Evolutionary conservation across 2,113 vertebrate species (phyloP), one percentile per base, ranked within the genome.

Genomic region (Cynoglossus semilaevis): DNA sequence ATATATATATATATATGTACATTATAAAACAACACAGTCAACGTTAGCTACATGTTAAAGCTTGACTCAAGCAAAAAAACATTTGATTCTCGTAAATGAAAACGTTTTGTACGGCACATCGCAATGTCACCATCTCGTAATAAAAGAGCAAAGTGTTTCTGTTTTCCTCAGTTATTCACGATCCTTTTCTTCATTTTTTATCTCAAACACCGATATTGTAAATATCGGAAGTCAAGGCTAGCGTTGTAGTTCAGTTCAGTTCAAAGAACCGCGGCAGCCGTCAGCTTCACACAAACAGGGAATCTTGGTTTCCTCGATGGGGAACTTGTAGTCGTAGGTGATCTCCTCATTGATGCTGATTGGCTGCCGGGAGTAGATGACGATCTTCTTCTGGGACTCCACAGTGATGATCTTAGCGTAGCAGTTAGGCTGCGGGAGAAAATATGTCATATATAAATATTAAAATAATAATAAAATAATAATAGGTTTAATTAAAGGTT

Each of bases 281-380:
- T 96, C 95, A 1, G 95, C 94, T 79, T 91, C 94, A 59, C 97
- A 99, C 41, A 98, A 88, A 81, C 97, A 99, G 1, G 97, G 97
- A 85, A 99, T 99, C 90, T 99, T 99, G 71, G 94, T 94, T 1
- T 99, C 97, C 83, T 99, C 97, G 0, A 98, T 96, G 7, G 97
- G 97, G 81, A 99, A 99, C 80, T 99, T 99, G 84, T 99, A 99
- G 87, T 99, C 95, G 0, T 99, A 99, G 1, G 96, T 99, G 63
- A 98, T 95, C 84, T 98, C 96, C 88, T 98, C 96, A 0, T 98
- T 93, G 82, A 98, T 87, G 9, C 63, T 89, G 79, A 99, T 98
- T 58, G 93, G 91, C 88, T 99, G 97, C 71, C 96, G 93, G 0
- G 97, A 98, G 89, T 98, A 98, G 71, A 99, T 99, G 76, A 99